Conservation (phyloP, 2,113 vertebrate species). For the Polyodon spathula region DNA sequence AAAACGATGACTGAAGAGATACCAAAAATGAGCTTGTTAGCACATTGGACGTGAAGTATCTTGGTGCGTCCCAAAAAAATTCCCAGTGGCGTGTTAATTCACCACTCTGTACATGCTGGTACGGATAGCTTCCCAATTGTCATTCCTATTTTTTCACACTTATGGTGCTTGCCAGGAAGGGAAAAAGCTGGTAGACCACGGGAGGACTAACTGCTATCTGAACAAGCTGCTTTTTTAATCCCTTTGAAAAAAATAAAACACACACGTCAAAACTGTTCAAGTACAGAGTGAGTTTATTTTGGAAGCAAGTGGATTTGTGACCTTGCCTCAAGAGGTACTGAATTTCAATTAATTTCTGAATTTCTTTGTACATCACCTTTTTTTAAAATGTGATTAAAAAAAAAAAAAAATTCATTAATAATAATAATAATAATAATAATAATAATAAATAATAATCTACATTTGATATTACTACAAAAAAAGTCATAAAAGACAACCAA, state of each 20-base stretch:
- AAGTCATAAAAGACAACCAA: no score
- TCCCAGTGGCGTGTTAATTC: conserved; percentile 82
- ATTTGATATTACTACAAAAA: no score
- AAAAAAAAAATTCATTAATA: conserved; percentile 77
- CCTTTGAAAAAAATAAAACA: conserved; percentile 21
- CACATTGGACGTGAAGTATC: conserved; percentile 83
- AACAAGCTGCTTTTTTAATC: conserved; percentile 67
- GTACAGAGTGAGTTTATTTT: background rate
- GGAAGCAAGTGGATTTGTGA: background rate
- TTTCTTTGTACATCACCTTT: no score
- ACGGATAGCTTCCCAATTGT: conserved; percentile 79
- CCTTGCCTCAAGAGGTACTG: no score
- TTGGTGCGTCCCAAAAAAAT: conserved; percentile 69
- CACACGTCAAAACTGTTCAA: background rate
- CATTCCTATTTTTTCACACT: conserved; percentile 68
- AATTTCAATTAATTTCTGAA: no score
- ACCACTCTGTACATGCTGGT: conserved; percentile 78
- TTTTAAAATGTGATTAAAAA: no score
- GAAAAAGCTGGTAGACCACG: conserved; percentile 65
- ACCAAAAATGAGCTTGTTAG: conserved; percentile 92
- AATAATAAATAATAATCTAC: no score
- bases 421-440: no score
- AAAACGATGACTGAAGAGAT: conserved; percentile 76
- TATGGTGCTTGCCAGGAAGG: conserved; percentile 71
- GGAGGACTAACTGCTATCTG: conserved; percentile 72